A percentile compares a stretch with the other conserved stretches of the same genome.
These are phyloP conservation scores for Ecliptopera silaceata DNA, from an alignment of 2,888 invertebrate genomes.

Conservation along the genomic window DNA sequence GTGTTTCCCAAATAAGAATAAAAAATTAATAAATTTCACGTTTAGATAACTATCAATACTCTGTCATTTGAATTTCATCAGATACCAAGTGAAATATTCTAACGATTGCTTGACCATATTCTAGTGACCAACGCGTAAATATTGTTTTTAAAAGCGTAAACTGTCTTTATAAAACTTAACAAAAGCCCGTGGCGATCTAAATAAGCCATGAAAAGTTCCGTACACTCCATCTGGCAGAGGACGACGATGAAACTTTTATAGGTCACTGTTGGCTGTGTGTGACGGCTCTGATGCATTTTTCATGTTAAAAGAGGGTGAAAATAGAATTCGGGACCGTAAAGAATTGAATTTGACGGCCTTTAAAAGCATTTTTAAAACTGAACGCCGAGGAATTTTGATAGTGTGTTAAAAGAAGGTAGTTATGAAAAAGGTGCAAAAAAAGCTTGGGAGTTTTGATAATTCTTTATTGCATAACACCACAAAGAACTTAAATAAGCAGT, in stretches of 20 bases:
- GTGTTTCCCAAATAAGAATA: no score
- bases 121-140: no score
- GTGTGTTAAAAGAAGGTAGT: conserved; percentile 2
- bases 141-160: not conserved
- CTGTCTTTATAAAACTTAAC: not conserved
- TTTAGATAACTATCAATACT: no score
- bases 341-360: conserved; percentile 26
- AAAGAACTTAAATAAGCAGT: no score
- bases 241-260: conserved; percentile 49
- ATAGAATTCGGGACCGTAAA: conserved; percentile 24
- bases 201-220: not conserved
- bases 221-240: not conserved
- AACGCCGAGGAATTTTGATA: conserved; percentile 6
- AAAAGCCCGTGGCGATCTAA: not conserved
- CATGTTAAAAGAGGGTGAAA: conserved; percentile 29
- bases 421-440: not conserved
- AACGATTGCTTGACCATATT: no score
- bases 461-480: no score
- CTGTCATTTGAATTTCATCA: not conserved
- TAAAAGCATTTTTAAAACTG: conserved; percentile 15
- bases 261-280: conserved; percentile 44
- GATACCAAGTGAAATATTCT: not conserved
- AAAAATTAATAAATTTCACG: no score
- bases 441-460: no score
- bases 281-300: conserved; percentile 28